Percentiles rank a stretch among this genome's conserved stretches.
phyloP scores from a whole-genome alignment of 2,797 vertebrate species.

The Eurystomus glaucurus region DNA sequence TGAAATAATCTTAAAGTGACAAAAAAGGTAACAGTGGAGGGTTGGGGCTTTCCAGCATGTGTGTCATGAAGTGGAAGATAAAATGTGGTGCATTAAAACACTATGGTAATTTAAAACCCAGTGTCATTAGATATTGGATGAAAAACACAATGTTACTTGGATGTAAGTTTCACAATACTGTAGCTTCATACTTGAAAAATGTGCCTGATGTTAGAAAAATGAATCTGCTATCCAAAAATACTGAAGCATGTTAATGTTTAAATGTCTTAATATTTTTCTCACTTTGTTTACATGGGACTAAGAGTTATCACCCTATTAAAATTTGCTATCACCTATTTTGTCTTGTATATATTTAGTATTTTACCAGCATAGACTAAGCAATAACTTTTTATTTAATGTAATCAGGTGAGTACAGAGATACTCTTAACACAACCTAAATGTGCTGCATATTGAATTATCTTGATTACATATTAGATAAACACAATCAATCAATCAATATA shows the following conservation, averaged over 20 bases:
- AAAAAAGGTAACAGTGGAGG: no score
- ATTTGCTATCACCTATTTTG: background rate
- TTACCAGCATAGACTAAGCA: background rate
- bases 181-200: background rate
- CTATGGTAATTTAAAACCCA: no score
- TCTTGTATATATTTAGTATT: background rate
- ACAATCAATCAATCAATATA: background rate
- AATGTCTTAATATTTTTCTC: background rate
- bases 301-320: background rate
- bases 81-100: no score
- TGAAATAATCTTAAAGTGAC: no score
- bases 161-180: no score
- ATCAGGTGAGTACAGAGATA: background rate
- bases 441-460: background rate
- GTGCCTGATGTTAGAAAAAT: background rate
- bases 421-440: background rate
- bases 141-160: no score
- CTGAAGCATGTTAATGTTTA: background rate
- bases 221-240: background rate
- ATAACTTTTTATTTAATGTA: background rate
- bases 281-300: background rate
- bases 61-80: no score
- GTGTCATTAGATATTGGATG: no score
- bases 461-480: background rate
- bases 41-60: no score